Percentiles rank a stretch among this genome's conserved stretches.
phyloP scores from a whole-genome alignment of 2,888 invertebrate species.

The Microplitis manilae region DNA sequence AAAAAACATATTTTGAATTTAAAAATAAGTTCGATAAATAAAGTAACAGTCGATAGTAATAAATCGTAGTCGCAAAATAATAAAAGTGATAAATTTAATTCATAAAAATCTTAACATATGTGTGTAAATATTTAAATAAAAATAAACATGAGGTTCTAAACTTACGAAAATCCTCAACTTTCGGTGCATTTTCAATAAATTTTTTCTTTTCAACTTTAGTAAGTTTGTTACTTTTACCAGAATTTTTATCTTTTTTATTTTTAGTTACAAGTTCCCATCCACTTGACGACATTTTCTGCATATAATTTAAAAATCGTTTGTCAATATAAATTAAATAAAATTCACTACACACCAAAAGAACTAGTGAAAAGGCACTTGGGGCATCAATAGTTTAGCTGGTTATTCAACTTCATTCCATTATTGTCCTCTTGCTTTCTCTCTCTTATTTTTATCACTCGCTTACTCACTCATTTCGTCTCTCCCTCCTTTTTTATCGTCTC shows the following conservation, averaged over 20 bases:
- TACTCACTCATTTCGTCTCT: not conserved
- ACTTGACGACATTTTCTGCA: slow-evolving; percentile 63
- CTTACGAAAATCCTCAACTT: slow-evolving; percentile 85
- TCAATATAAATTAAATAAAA: slow-evolving; percentile 43
- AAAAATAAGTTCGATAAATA: not conserved
- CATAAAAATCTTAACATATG: not conserved
- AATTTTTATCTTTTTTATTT: slow-evolving; percentile 76
- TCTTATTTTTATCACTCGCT: not conserved
- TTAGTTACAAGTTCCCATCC: slow-evolving; percentile 73
- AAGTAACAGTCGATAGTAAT: not conserved
- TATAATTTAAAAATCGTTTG: not conserved
- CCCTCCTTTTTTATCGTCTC: not conserved
- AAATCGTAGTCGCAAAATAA: slow-evolving; percentile 9
- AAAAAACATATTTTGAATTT: not conserved
- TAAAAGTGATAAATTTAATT: slow-evolving; percentile 14
- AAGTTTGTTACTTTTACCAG: slow-evolving; percentile 73
- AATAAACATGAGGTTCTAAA: slow-evolving; percentile 53
- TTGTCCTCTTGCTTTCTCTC: not conserved
- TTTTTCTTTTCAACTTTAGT: slow-evolving; percentile 77
- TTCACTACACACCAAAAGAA: slow-evolving; percentile 33
- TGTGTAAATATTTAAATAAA: slow-evolving; percentile 18
- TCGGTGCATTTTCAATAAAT: slow-evolving; percentile 77
- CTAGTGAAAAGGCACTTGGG: slow-evolving; percentile 45
- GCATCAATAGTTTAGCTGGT: slow-evolving; percentile 26
- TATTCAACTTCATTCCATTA: slow-evolving; percentile 26